Base-by-base conservation (phyloP, 2,888 invertebrate species). In the Agrypnus murinus region DNA sequence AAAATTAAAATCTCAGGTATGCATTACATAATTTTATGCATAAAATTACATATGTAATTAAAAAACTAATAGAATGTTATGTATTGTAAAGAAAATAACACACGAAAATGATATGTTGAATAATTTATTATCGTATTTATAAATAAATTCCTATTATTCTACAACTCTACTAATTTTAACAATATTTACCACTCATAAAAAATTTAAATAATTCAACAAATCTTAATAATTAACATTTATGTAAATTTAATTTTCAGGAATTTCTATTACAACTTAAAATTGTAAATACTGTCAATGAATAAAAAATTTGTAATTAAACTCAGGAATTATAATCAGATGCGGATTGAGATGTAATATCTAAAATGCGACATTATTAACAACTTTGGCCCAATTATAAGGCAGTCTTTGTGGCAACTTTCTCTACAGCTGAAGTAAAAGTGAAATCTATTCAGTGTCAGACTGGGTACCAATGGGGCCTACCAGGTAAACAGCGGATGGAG, bases 171-270 rank as follows among this genome's bases (percentile, higher is more conserved):
- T n/a, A 50, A 31, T 31, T 25, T 50, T 50, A 25, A 50, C 25
- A 25, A 50, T 40, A 50, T 50, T 31, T 50, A 50, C 50, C 50
- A 50, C 50, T 50, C 25, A 19, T 50, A n/a, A 19, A n/a, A 50
- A 50, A 50, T 4, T 19, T 19, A 15, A 40, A 19, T 12, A 12
- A 50, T 31, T 31, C 31, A 50, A 50, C 50, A 50, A 50, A 50
- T 19, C 31, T 50, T 12, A 50, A 19, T n/a, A 12, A n/a, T 9
- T 50, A 50, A 50, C 50, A 50, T 32, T 50, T 12, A 50, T 31
- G 31, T 25, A 50, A 10, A 31, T 50, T 31, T 50, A 50, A 50
- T 31, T 50, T 31, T 50, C 9, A 25, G 25, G 31, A 25, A 10
- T 10, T 48, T 48, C 48, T 48, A 48, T 15, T 46, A 46, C n/a